A percentile compares a stretch with the other conserved stretches of the same genome.
These are phyloP conservation scores for Melanotaenia trifasciata DNA, from an alignment of 2,797 vertebrate species.

Conservation along the genomic window DNA sequence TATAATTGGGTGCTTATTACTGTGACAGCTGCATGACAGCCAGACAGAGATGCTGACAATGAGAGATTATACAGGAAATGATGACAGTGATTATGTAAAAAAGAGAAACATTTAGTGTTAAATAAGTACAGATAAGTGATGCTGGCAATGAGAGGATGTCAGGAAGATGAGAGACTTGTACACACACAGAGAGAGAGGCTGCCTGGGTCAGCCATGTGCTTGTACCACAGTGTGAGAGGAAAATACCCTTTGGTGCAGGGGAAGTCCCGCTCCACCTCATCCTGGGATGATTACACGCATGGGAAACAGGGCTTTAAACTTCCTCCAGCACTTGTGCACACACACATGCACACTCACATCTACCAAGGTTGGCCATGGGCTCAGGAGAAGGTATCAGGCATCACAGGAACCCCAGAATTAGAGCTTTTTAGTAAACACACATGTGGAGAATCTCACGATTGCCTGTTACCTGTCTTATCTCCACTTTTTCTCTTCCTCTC, in stretches of 20 bases:
- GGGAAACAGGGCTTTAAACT: constrained; percentile 78
- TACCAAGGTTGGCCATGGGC: constrained; percentile 46
- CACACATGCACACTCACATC: constrained; percentile 27
- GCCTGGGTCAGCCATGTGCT: constrained; percentile 76
- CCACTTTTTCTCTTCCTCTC: neutral
- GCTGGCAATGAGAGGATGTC: neutral
- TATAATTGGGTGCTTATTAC: neutral
- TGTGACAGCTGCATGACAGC: neutral
- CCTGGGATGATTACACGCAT: constrained; percentile 83
- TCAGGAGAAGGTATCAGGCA: constrained; percentile 56
- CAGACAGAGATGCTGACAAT: neutral
- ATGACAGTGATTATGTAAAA: neutral
- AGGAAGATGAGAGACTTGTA: constrained; percentile 5
- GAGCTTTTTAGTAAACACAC: constrained; percentile 56
- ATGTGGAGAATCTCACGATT: constrained; percentile 39
- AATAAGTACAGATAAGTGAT: neutral
- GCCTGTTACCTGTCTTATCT: constrained; percentile 42
- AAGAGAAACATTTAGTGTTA: neutral
- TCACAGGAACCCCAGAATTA: constrained; percentile 65
- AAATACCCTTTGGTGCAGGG: constrained; percentile 83
- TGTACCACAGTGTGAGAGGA: constrained; percentile 79
- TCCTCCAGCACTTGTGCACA: constrained; percentile 64
- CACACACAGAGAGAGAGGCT: constrained; percentile 52
- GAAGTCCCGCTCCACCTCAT: constrained; percentile 83
- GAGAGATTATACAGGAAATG: neutral